Evolutionary conservation across 2,888 invertebrate species (phyloP).

Genomic region (Magallana nippona): DNA sequence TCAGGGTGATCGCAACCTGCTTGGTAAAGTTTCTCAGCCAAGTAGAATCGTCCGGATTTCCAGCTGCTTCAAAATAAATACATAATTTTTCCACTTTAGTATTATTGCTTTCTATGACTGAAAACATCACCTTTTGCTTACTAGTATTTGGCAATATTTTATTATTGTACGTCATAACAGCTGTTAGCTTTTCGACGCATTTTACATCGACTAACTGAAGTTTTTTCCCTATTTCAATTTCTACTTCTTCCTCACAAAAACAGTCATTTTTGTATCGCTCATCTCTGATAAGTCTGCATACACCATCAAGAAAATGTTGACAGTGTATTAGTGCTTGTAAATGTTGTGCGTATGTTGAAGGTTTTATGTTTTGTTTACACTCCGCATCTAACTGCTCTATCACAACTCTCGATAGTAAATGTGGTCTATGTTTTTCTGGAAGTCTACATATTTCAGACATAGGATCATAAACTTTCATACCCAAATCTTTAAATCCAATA

Average conservation of each 20-base stretch:
- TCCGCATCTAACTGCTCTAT: not conserved
- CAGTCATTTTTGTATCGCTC: too few relatives aligned
- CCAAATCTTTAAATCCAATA: not conserved
- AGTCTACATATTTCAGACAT: not conserved
- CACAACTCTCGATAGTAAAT: not conserved
- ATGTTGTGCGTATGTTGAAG: too few relatives aligned
- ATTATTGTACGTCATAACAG: not conserved
- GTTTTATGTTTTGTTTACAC: too few relatives aligned
- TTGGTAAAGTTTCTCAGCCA: not conserved
- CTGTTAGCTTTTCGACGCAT: not conserved
- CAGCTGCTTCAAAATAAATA: not conserved
- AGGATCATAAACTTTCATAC: not conserved
- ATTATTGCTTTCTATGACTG: too few relatives aligned
- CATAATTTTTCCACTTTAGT: too few relatives aligned
- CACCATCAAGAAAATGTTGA: not conserved
- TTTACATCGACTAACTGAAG: not conserved
- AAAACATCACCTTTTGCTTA: not conserved
- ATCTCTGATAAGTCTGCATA: not conserved
- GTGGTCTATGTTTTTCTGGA: constrained; percentile 20
- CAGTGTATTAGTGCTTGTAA: too few relatives aligned
- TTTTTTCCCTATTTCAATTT: not conserved
- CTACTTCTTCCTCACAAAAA: not conserved
- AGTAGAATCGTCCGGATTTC: not conserved
- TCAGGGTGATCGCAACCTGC: too few relatives aligned
- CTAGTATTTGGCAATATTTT: not conserved